Base-by-base conservation (phyloP, 2,797 vertebrate species). In the Ptychadena robeensis region DNA sequence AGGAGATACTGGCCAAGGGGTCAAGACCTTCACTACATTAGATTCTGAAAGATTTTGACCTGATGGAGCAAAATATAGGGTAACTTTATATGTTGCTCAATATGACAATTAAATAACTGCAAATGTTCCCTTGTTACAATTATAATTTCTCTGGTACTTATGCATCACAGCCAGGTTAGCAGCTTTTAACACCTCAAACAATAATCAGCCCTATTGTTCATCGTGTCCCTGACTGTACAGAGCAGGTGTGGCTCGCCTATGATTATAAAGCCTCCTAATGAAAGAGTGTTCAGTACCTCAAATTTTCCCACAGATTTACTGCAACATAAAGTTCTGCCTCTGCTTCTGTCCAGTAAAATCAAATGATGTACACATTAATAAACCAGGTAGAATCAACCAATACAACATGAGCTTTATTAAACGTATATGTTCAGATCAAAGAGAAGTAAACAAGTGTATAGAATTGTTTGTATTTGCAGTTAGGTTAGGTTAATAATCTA, bases 251-350 rank as follows among this genome's bases (percentile, higher is more conserved):
- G 32, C 37, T 37, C 18, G 31, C 30, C 64, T 31, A 11, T 15
- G 38, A 61, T 80, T 61, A 70, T 69, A 69, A 66, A 22, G 59
- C 44, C 65, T 69, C n/a, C 59, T 79, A 68, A 69, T 79, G 27
- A 69, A 69, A n/a, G 66, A 79, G 32, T 34, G 53, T 35, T 37
- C 35, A 27, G 34, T 57, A n/a, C 27, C 32, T 37, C 3, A 25
- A 35, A 80, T 70, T 80, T 80, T 80, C 77, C 67, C 77, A 80
- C 67, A 0, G 0, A 0, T 37, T 79, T n/a, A 77, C 32, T 37
- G 15, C 27, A 37, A n/a, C 31, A 28, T 18, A 0, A 28, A 57
- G 35, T 0, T 12, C 28, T 7, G 0, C 0, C 7, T 34, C n/a
- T 4, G 0, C 57, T 44, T 37, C 18, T 48, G 18, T 27, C 2